Conservation (phyloP, 64 coral and sea anemone species). For the Pocillopora damicornis region DNA sequence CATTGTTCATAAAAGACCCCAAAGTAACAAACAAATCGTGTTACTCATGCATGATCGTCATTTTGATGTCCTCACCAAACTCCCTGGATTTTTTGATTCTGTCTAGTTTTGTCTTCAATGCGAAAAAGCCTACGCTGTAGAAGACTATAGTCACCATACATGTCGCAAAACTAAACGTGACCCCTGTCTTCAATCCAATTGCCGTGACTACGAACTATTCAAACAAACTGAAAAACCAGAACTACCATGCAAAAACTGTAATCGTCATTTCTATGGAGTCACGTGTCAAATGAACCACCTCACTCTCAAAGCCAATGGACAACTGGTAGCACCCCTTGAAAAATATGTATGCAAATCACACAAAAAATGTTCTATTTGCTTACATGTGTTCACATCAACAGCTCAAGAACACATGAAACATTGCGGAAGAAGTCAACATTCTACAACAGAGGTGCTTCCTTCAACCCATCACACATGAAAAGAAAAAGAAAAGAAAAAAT, state of each 20-base stretch:
- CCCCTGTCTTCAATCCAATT: not conserved
- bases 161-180: not conserved
- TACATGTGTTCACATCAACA: not conserved
- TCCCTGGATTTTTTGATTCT: slow-evolving; percentile 28
- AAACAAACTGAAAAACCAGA: not conserved
- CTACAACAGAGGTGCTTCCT: not conserved
- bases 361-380: not conserved
- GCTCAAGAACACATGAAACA: not conserved
- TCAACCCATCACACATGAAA: not conserved
- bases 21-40: slow-evolving; percentile 28
- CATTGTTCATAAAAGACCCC: slow-evolving; percentile 34
- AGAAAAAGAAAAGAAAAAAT: not conserved
- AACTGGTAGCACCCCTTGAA: not conserved
- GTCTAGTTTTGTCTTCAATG: not conserved
- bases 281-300: not conserved
- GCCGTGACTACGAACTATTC: not conserved
- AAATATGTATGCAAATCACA: not conserved
- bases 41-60: slow-evolving; percentile 18
- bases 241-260: not conserved
- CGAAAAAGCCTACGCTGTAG: not conserved
- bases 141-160: not conserved
- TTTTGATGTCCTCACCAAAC: slow-evolving; percentile 31
- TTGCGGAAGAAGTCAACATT: not conserved
- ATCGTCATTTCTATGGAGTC: not conserved
- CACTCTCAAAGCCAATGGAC: not conserved